Evolutionary conservation across 2,888 invertebrate species (phyloP), one percentile per base, ranked within the genome.

Genomic region (Carpatolechia fugitivella): DNA sequence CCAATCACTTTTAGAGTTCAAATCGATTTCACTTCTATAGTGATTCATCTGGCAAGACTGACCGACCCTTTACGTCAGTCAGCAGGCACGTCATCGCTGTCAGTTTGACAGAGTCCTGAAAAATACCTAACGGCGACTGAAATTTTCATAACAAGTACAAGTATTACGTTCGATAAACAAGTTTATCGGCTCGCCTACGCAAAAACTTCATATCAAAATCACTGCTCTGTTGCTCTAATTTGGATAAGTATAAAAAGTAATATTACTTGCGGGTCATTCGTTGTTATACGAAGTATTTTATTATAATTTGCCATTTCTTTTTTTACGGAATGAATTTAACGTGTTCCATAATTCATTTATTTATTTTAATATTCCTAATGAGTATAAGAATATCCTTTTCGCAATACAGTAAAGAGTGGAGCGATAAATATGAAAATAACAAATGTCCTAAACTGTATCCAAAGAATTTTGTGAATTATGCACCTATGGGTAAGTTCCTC

Each of bases 391-490:
- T 76, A 58, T 74, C 80, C 11, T 60, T 78, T 31, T 76, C 86
- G 35, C 81, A 86, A 52, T 90, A 81, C 60, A 88, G 78, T 62
- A 90, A 90, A 69, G 76, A 78, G 52, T 90, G 89, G 88, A 82
- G 66, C 69, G 87, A 89, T 55, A 89, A 86, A 66, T 88, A 88
- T 69, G 91, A 89, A 69, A 86, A 71, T 70, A 85, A 86, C 64
- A 79, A 90, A 55, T 92, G 92, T 64, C 91, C 92, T 0, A 90
- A 88, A 62, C 71, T 92, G 24, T 91, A 89, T 70, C 91, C 91
- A 1, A 90, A 83, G 68, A 89, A 91, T 68, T 92, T 92, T 62
- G 79, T 86, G 24, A 91, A 91, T 66, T 92, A 86, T 70, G 86
- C 91, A 51, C 92, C 92, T 60, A 82, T 85, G 52, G 92, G 92